Evolutionary conservation across 2,113 vertebrate genomes (phyloP), one percentile per base, ranked within the genome.

Genomic region (Otocyon megalotis): DNA sequence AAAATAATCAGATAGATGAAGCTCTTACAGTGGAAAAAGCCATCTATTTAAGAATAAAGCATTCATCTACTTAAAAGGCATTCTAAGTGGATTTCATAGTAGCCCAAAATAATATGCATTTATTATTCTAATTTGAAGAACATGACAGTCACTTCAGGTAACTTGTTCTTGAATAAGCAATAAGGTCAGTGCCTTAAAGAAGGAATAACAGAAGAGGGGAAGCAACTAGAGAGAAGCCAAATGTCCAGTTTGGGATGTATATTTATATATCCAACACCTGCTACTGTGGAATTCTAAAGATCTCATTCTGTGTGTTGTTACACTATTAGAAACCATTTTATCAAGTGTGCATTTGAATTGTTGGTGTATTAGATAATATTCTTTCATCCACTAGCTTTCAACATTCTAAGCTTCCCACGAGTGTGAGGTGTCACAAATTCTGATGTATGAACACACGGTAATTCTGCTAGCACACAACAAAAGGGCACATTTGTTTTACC

Each of bases 201-300:
- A 84, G 37, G 84, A 94, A 37, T 50, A 63, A 50, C 63, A 81
- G 72, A 85, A 48, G 71, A 86, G 2, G 30, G 60, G 19, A 90
- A 90, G 69, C 32, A 97, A 28, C 74, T 13, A 88, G 48, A 97
- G 50, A 94, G 62, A 19, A 60, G 69, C 56, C 86, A 88, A 65
- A 84, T 71, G 62, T 30, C 71, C 26, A 54, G 16, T 54, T 88
- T 65, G 91, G 50, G 22, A 56, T 89, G 32, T 89, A 24, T 97
- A 79, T 97, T 96, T 95, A 93, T 97, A 95, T 97, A 82, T 56
- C 74, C 4, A 48, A 32, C 82, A 95, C 92, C 95, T 97, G 97
- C 92, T 79, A 26, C 83, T 53, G 30, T 74, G 81, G 90, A 72
- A 72, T 69, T 69, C 28, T 69, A 15, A 77, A 69, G 48, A 14